These are phyloP conservation scores for Lepas anatifera DNA, from an alignment of 2,888 invertebrate species.

Conservation along the genomic window DNA sequence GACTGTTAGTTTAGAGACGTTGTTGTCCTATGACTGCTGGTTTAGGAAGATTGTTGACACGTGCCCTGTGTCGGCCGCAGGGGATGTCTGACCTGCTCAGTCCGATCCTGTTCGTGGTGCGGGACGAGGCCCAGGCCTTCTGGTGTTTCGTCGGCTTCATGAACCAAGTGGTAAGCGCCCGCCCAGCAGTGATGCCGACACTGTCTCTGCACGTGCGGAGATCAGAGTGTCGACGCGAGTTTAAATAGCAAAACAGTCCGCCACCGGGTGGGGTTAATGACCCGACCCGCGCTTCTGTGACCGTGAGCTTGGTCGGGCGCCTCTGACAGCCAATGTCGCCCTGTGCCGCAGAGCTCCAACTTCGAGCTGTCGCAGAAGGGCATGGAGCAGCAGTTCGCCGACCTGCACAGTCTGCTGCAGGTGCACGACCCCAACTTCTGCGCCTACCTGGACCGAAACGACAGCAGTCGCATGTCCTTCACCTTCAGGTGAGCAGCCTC, in stretches of 20 bases:
- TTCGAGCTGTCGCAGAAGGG: conserved; percentile 95
- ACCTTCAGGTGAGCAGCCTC: conserved; percentile 60
- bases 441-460: conserved; percentile 70
- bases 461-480: conserved; percentile 94
- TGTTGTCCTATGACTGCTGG: too few species aligned
- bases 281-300: too few species aligned
- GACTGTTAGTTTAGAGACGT: too few species aligned
- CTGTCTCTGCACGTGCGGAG: too few species aligned
- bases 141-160: conserved; percentile 99
- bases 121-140: conserved; percentile 90
- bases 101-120: conserved; percentile 75
- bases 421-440: conserved; percentile 75
- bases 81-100: conserved; percentile 97
- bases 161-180: conserved; percentile 70
- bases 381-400: conserved; percentile 83
- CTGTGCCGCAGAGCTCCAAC: conserved; percentile 54
- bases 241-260: too few species aligned
- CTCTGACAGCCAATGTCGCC: too few species aligned
- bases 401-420: conserved; percentile 65
- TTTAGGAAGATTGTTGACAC: too few species aligned
- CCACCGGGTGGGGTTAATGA: too few species aligned
- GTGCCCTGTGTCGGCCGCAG: too few species aligned
- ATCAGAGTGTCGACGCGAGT: too few species aligned
- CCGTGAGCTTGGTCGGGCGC: too few species aligned
- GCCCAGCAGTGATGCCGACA: too few species aligned